Conservation (phyloP, 2,113 vertebrate species). For the Solea senegalensis region DNA sequence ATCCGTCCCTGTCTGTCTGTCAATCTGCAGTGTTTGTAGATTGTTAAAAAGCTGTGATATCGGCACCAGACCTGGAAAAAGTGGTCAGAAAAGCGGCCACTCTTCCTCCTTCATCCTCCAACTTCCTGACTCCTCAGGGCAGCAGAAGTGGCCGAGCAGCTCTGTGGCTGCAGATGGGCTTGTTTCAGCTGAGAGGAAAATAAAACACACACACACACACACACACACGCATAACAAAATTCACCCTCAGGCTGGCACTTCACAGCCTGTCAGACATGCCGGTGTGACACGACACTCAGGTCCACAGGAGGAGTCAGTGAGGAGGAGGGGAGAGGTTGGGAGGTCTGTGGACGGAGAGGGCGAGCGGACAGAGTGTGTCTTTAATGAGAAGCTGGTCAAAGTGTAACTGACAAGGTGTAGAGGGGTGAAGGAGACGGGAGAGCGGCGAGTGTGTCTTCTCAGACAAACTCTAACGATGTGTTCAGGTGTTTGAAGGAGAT, state of each 20-base stretch:
- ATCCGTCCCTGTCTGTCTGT: no score
- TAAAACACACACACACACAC: no score
- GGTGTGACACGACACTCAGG: constrained; percentile 26
- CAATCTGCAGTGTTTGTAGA: no score
- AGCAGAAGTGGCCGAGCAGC: constrained; percentile 9
- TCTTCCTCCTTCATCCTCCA: constrained; percentile 28
- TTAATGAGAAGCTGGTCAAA: constrained; percentile 18
- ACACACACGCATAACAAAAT: no score
- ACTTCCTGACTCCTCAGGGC: constrained; percentile 2
- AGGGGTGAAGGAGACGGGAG: neutral
- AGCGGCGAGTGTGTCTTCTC: neutral
- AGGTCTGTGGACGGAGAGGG: neutral
- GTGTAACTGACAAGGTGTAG: constrained; percentile 9
- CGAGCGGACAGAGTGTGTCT: neutral
- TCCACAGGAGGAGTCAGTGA: constrained; percentile 21
- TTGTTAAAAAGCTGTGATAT: no score
- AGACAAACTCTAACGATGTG: neutral
- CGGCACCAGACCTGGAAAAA: neutral
- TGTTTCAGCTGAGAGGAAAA: constrained; percentile 40
- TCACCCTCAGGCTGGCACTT: constrained; percentile 41
- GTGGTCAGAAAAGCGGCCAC: constrained; percentile 7
- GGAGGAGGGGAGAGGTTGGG: neutral
- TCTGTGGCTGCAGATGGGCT: constrained; percentile 43
- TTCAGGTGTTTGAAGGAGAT: no score
- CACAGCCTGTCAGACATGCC: constrained; percentile 52